These are phyloP conservation scores for Holothuria leucospilota DNA, from an alignment of 53 echinoderm and acorn worm species.

Conservation along the genomic window DNA sequence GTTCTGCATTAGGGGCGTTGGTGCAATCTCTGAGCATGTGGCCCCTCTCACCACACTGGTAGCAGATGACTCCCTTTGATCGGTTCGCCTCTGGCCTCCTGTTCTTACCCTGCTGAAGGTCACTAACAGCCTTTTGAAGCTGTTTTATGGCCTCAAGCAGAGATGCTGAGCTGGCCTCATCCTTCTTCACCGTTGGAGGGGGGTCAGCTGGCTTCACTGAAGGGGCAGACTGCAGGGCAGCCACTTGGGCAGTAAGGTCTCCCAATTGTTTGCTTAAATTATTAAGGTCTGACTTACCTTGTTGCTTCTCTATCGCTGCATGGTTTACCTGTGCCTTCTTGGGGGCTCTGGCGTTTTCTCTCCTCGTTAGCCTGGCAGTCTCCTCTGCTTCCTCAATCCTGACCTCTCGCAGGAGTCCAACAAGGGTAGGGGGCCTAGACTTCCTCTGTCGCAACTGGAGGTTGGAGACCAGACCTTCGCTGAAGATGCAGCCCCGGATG, in stretches of 20 bases:
- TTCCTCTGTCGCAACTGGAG: constrained; percentile 8
- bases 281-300: neutral
- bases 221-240: neutral
- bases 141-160: too few relatives aligned
- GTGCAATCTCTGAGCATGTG: too few relatives aligned
- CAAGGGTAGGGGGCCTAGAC: neutral
- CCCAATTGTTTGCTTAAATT: neutral
- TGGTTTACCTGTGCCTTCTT: neutral
- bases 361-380: neutral
- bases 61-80: too few relatives aligned
- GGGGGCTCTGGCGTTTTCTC: neutral
- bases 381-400: neutral
- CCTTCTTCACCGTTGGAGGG: neutral
- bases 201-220: neutral
- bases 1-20: too few relatives aligned
- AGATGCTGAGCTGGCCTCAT: neutral
- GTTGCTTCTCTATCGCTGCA: neutral
- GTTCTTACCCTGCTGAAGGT: too few relatives aligned
- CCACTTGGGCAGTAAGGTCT: neutral
- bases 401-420: constrained; percentile 5
- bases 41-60: too few relatives aligned
- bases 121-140: too few relatives aligned
- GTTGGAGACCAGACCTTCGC: neutral
- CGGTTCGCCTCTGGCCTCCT: too few relatives aligned
- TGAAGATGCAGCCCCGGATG: constrained; percentile 50